Base-by-base conservation (phyloP, 2,888 invertebrate species). In the Cerastis rubricosa region DNA sequence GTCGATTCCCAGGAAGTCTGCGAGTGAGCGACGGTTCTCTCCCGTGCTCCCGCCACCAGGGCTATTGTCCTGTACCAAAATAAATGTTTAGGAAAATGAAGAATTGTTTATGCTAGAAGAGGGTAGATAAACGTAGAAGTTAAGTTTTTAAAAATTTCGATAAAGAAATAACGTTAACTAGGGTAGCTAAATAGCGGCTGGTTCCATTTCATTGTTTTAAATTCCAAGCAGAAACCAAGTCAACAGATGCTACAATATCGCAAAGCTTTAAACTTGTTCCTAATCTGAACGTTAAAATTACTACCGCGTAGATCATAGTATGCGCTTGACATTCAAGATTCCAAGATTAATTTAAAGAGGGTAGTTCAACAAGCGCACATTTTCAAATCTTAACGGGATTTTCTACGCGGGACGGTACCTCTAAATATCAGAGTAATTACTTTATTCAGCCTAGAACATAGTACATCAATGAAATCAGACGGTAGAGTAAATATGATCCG, bases 21-120 rank as follows among this genome's bases (percentile, higher is more conserved):
- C 91, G 57, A 95, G 86, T 19, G 96, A 94, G 67, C 92, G 94
- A 29, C 94, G 93, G 84, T 93, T 93, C 84, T 94, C 95, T 22
- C 86, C 89, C 3, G 94, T 91, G 78, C 94, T 92, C 79, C 94
- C 94, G 90, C 93, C 91, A 67, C 92, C 92, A 76, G 95, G 93
- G 87, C 89, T 86, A 29, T 91, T 92, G 65, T 94, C 95, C 96
- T 96, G 78, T 0, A 71, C 6, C 57, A 83, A 73, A 69, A 81
- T 63, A 72, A 40, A 11, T 22, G 11, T 49, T 61, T 19, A 45
- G 8, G 0, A 49, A 71, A 69, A 35, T 8, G 1, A 17, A 14
- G 3, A 7, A 6, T 5, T 57, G 5, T 57, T 14, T 19, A 29
- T 19, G 5, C 11, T 17, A 54, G 6, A 25, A 4, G 14, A 7